Base-by-base conservation (phyloP, 2,888 invertebrate genomes). In the Octonoba sinensis region DNA sequence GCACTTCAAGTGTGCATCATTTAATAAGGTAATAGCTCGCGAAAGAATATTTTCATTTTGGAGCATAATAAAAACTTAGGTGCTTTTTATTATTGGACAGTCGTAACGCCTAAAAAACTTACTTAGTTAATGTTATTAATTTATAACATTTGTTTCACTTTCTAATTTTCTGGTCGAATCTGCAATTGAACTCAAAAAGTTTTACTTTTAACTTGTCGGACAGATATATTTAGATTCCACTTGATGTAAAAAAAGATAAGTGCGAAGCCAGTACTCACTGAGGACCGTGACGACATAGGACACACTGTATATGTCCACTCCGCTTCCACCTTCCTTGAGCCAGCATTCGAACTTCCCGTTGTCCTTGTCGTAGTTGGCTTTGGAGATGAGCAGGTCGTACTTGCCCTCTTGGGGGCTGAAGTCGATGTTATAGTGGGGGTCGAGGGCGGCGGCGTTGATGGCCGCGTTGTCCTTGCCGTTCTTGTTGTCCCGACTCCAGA, bases 401-500 rank as follows among this genome's bases (percentile, higher is more conserved):
- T 92, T 92, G 82, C 97, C 96, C 83, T 93, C 92, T 79, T 91
- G 91, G 57, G 95, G 94, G 85, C 92, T 92, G 89, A 93, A 94
- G 87, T 93, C 93, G 87, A 95, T 91, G 89, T 94, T 93, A 91
- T 96, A 96, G 89, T 95, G 93, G 84, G 92, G 92, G 87, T 94
- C 94, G 85, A 96, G 90, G 67, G 95, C 93, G 72, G 93, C 92
- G 86, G 92, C 91, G 83, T 93, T 93, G 87, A 96, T 94, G 87
- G 96, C 96, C 71, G 96, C 96, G 88, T 95, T 96, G 89, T 96
- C 96, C 88, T 94, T 95, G 67, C 93, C 93, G 86, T 93, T 93
- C 85, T 82, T 74, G 72, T 85, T 85, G 18, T 66, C 84, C 18
- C 85, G 62, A 22, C 83, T 82, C 85, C 85, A 85, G 71, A 83